Evolutionary conservation across 2,888 invertebrate species (phyloP).

Genomic region (Lydus trimaculatus): DNA sequence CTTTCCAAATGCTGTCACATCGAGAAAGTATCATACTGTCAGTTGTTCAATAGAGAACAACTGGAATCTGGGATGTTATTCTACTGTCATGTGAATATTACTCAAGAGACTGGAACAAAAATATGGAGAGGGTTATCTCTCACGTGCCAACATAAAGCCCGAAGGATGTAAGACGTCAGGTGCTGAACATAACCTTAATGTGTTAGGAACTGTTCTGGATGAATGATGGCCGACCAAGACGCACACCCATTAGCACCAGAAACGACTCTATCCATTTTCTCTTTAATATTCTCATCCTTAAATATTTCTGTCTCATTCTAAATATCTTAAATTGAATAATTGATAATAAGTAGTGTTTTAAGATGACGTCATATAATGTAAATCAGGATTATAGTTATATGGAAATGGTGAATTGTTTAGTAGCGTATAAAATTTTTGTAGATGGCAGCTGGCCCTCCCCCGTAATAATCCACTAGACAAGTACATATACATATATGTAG

Average conservation of each 20-base stretch:
- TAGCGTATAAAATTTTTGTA: constrained; percentile 5
- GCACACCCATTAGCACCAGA: neutral
- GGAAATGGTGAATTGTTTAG: neutral
- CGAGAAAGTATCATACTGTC: neutral
- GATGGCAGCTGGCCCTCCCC: constrained; percentile 58
- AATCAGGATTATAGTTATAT: constrained; percentile 22
- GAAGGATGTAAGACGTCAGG: constrained; percentile 54
- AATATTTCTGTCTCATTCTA: neutral
- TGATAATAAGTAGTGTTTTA: neutral
- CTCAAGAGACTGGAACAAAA: constrained; percentile 25
- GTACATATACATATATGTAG: too few species aligned
- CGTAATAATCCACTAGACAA: constrained; percentile 57
- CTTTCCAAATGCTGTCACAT: neutral
- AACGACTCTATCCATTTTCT: constrained; percentile 5
- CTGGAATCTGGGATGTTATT: constrained; percentile 3
- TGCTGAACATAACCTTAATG: constrained; percentile 53
- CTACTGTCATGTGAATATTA: constrained; percentile 27
- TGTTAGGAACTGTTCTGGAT: constrained; percentile 13
- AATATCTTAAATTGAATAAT: neutral
- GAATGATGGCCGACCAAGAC: neutral
- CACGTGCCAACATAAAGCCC: constrained; percentile 55
- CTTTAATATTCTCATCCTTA: neutral
- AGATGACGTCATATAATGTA: constrained; percentile 27
- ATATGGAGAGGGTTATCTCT: constrained; percentile 49
- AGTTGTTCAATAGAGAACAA: constrained; percentile 3